These are phyloP conservation scores for Neopipo cinnamomea DNA, from an alignment of 2,113 vertebrate genomes.

Conservation along the genomic window DNA sequence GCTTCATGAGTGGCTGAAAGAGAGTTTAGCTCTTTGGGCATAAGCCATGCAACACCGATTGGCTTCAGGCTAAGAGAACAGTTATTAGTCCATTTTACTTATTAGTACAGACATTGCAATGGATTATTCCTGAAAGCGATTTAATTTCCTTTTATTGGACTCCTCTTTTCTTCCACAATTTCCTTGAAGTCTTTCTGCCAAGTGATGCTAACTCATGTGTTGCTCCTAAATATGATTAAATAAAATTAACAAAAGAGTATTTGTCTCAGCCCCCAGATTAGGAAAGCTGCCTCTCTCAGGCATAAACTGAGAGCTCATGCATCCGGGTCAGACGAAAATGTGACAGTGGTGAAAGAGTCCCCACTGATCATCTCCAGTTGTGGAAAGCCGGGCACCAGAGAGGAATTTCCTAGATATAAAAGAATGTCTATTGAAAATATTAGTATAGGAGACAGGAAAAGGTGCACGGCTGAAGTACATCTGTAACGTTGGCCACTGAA, in stretches of 20 bases:
- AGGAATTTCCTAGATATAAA: neutral
- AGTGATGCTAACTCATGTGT: conserved; percentile 16
- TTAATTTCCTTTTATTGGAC: conserved; percentile 40
- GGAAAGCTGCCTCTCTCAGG: neutral
- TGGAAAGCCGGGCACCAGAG: neutral
- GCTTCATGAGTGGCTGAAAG: neutral
- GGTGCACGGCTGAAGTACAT: fast-evolving
- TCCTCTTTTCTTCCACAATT: conserved; percentile 6
- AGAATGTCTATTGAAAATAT: neutral
- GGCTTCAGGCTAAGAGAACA: neutral
- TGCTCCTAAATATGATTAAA: neutral
- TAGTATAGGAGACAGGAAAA: neutral
- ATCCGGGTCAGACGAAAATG: neutral
- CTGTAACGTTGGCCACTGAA: neutral
- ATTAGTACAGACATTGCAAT: conserved; percentile 23
- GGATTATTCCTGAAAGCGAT: conserved; percentile 10
- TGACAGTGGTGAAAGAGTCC: neutral
- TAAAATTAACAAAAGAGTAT: conserved; percentile 5
- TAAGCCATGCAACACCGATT: fast-evolving
- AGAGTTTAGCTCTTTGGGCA: neutral
- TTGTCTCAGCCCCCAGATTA: neutral
- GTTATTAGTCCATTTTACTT: conserved; percentile 28
- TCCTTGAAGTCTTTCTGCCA: conserved; percentile 17
- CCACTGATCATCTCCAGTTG: neutral
- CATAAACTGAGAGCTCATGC: neutral